Base-by-base conservation (phyloP, 1,140 invertebrate genomes). In the Drosophila bifasciata region DNA sequence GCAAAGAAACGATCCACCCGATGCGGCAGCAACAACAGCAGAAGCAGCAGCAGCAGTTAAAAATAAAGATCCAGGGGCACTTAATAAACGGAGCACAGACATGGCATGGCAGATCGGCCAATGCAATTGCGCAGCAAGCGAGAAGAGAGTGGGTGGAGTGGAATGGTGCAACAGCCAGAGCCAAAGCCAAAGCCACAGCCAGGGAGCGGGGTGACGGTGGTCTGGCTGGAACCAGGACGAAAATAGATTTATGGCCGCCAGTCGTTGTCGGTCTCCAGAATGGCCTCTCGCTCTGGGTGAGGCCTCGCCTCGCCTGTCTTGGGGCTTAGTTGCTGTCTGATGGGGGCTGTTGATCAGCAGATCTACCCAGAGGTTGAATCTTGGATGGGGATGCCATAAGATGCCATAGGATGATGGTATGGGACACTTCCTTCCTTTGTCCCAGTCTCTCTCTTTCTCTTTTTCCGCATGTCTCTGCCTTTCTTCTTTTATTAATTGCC, bases 241-340 rank as follows among this genome's bases (percentile, higher is more conserved):
- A 85, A 85, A 85, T 85, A 85, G 81, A 85, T 85, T 85, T 85
- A 85, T 88, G 77, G 77, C 81, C 73, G 76, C 73, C 77, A 74
- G 68, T 80, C 57, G 76, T 76, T 11, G 58, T 57, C 62, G 56
- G 58, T 64, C 71, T 67, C 45, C 40, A 80, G 78, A 80, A 79
- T 41, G 23, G 17, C 60, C 16, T 48, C 52, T 41, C 67, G 67
- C 76, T 84, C 75, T 55, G 79, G 58, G 75, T 79, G 76, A 84
- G 67, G 73, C 40, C 45, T 51, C 36, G 49, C 48, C 23, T 25
- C 7, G 23, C 32, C 32, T 11, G 32, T 55, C 50, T 17, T 16
- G 23, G 51, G 43, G 23, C 21, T 32, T 36, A 44, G 44, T 17
- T 45, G 21, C 17, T 17, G 52, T 55, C 44, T 11, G 32, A n/a